A percentile compares a stretch with the other conserved stretches of the same genome.
Evolutionary conservation across 2,113 vertebrate species (phyloP).

Genomic region (Tragelaphus imberbis): DNA sequence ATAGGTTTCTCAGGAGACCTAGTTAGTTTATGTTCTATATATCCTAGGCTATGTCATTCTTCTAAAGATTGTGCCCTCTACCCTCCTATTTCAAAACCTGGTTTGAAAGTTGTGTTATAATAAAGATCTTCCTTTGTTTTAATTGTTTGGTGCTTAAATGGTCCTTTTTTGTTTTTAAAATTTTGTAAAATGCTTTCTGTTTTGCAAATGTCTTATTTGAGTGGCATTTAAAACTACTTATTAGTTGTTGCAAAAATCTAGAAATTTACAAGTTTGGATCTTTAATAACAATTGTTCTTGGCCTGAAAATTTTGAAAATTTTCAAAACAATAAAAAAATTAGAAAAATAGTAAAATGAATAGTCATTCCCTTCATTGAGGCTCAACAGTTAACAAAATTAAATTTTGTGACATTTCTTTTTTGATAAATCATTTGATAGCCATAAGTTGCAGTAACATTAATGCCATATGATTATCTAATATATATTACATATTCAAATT

Average conservation of each 20-base stretch:
- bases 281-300: not conserved
- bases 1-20: not conserved
- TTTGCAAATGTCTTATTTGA: slow-evolving; percentile 3
- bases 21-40: not conserved
- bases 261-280: not conserved
- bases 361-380: not conserved
- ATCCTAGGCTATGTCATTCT: not conserved
- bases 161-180: not conserved
- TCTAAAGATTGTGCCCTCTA: not conserved
- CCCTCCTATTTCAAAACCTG: not conserved
- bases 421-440: not conserved
- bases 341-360: not conserved
- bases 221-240: not conserved
- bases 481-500: not conserved
- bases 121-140: not conserved
- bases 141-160: not conserved
- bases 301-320: not conserved
- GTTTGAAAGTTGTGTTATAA: not conserved
- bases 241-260: not conserved
- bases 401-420: not conserved
- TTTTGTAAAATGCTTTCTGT: not conserved
- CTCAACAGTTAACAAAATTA: not conserved
- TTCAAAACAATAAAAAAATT: not conserved
- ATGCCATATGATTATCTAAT: not conserved
- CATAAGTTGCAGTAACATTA: not conserved